Conservation (phyloP, 2,888 invertebrate genomes). For the Aporophyla lueneburgensis region DNA sequence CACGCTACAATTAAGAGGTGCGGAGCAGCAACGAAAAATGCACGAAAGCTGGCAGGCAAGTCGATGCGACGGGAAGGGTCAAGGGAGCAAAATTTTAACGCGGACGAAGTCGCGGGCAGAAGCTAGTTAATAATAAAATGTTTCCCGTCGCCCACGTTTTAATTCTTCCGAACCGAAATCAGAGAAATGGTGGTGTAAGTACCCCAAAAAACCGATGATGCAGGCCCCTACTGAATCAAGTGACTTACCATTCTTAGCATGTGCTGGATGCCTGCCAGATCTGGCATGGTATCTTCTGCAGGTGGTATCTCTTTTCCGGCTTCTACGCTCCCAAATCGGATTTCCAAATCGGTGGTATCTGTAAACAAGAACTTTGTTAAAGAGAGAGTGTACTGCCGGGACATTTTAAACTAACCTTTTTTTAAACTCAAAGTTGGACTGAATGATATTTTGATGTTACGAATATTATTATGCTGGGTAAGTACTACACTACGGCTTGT, state of each 20-base stretch:
- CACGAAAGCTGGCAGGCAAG: too few relatives aligned
- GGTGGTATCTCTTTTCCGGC: not conserved
- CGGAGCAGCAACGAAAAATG: too few relatives aligned
- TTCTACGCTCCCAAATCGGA: conserved; percentile 61
- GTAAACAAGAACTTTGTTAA: conserved; percentile 25
- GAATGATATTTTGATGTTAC: not conserved
- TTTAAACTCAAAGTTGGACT: not conserved
- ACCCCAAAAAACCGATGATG: not conserved
- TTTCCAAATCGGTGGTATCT: conserved; percentile 69
- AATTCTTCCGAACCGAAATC: not conserved
- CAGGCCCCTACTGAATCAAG: not conserved
- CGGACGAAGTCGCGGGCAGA: too few relatives aligned
- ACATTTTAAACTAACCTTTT: not conserved
- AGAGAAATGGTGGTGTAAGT: not conserved
- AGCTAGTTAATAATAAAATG: too few relatives aligned
- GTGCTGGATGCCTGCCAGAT: conserved; percentile 76
- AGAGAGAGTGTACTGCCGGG: not conserved
- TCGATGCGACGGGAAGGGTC: too few relatives aligned
- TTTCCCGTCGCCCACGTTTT: too few relatives aligned
- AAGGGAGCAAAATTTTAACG: too few relatives aligned
- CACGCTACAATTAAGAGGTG: too few relatives aligned
- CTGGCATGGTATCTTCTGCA: conserved; percentile 67
- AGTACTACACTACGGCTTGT: not conserved
- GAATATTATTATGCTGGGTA: not conserved
- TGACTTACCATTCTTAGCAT: conserved; percentile 79